Conservation (phyloP, 2,888 invertebrate genomes). For the Pammene fasciana region DNA sequence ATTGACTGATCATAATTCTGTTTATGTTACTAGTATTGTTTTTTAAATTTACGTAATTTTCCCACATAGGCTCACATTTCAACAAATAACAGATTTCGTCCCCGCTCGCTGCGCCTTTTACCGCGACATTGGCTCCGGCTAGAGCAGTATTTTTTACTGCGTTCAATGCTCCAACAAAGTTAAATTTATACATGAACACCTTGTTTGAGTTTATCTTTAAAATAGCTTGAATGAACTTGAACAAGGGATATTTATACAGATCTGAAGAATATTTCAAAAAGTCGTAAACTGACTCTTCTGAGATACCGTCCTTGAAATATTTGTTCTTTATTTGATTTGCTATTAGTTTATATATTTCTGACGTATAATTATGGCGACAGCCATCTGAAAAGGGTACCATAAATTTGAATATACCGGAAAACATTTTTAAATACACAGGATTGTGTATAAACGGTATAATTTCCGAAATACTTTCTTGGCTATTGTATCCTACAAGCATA, state of each 20-base stretch:
- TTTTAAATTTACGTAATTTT: constrained; percentile 60
- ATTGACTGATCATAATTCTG: constrained; percentile 64
- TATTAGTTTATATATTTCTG: constrained; percentile 57
- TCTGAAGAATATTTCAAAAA: constrained; percentile 74
- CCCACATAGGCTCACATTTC: constrained; percentile 72
- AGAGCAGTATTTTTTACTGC: constrained; percentile 65
- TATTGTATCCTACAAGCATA: constrained; percentile 78
- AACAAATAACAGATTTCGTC: constrained; percentile 79
- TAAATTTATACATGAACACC: constrained; percentile 75
- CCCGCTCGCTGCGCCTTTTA: constrained; percentile 75
- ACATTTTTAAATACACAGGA: constrained; percentile 61
- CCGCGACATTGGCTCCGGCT: constrained; percentile 52
- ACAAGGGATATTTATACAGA: constrained; percentile 71
- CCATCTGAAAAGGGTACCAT: constrained; percentile 71
- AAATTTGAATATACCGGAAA: constrained; percentile 65
- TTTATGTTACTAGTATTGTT: constrained; percentile 58
- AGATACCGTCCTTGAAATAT: constrained; percentile 64
- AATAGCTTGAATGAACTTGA: constrained; percentile 67
- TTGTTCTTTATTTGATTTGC: constrained; percentile 60
- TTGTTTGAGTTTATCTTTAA: constrained; percentile 52
- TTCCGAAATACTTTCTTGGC: constrained; percentile 78
- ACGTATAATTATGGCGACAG: constrained; percentile 61
- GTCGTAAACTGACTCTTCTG: constrained; percentile 59
- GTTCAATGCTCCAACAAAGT: constrained; percentile 72
- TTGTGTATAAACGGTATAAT: constrained; percentile 71